Percentiles rank a stretch among this genome's conserved stretches.
These are phyloP conservation scores for Rhinophrynus dorsalis DNA, from an alignment of 2,797 vertebrate genomes.

Conservation along the genomic window DNA sequence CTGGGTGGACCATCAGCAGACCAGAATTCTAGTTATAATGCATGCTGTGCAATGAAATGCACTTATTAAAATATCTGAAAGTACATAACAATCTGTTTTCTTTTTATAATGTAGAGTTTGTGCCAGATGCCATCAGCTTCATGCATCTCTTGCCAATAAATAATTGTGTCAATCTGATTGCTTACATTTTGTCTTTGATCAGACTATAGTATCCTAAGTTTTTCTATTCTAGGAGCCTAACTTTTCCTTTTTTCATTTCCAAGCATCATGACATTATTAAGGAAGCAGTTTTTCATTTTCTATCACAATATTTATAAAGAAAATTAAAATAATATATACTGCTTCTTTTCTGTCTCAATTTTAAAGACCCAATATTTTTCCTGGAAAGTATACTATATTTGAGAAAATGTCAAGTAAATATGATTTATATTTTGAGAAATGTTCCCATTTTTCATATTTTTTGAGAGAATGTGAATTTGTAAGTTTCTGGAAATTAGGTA, in stretches of 20 bases:
- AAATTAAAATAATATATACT: slow-evolving; percentile 18
- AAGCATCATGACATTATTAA: slow-evolving; percentile 29
- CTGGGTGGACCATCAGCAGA: neutral
- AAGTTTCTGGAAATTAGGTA: neutral
- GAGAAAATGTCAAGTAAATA: slow-evolving; percentile 30
- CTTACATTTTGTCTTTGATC: slow-evolving; percentile 38
- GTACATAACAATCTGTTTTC: slow-evolving; percentile 19
- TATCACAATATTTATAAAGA: slow-evolving; percentile 11
- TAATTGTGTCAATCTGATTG: slow-evolving; percentile 28
- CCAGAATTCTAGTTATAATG: slow-evolving; percentile 10
- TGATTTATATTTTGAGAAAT: slow-evolving; percentile 37
- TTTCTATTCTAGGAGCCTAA: slow-evolving; percentile 9
- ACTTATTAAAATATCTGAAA: slow-evolving; percentile 26
- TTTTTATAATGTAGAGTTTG: slow-evolving; percentile 13
- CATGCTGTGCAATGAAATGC: neutral
- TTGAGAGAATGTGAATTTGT: neutral
- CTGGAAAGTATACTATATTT: slow-evolving; percentile 23
- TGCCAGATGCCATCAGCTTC: slow-evolving; percentile 28
- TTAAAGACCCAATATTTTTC: slow-evolving; percentile 16
- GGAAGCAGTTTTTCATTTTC: slow-evolving; percentile 36
- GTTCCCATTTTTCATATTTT: slow-evolving; percentile 21
- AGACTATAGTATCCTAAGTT: slow-evolving; percentile 1
- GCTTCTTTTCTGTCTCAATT: slow-evolving; percentile 4
- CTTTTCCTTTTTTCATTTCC: slow-evolving; percentile 3
- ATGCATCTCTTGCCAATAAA: slow-evolving; percentile 10